Conservation (phyloP, 2,113 vertebrate species). For the Mixornis gularis region DNA sequence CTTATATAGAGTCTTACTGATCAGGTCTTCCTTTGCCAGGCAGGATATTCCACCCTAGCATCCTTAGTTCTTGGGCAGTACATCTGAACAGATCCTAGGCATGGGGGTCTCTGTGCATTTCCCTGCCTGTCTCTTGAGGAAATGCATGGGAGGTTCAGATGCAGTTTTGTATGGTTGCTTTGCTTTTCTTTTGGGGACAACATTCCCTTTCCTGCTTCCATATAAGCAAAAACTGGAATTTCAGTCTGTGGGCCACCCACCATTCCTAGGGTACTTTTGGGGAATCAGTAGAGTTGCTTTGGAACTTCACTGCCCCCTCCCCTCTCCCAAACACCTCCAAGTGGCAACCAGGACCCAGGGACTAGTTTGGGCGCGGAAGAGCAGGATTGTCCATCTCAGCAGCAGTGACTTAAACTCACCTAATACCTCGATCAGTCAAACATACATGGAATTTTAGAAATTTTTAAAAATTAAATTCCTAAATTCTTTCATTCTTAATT, state of each 20-base stretch:
- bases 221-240: not conserved
- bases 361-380: not conserved
- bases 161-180: not conserved
- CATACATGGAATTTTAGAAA: not conserved
- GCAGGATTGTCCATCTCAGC: rapidly evolving
- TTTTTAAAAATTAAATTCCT: not conserved
- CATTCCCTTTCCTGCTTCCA: not conserved
- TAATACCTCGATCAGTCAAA: not conserved
- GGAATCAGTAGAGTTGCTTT: not conserved
- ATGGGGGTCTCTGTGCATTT: not conserved
- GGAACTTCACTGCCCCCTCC: not conserved
- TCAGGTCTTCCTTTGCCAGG: not conserved
- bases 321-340: not conserved
- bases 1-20: not conserved
- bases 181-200: not conserved
- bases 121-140: not conserved
- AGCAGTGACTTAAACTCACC: not conserved
- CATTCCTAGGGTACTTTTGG: not conserved
- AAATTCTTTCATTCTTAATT: not conserved
- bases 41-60: not conserved
- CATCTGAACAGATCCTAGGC: not conserved
- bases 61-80: not conserved
- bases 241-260: not conserved
- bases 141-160: not conserved
- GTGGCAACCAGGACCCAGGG: rapidly evolving